Conservation (phyloP, 2,113 vertebrate species). For the Himantopus leucocephalus region DNA sequence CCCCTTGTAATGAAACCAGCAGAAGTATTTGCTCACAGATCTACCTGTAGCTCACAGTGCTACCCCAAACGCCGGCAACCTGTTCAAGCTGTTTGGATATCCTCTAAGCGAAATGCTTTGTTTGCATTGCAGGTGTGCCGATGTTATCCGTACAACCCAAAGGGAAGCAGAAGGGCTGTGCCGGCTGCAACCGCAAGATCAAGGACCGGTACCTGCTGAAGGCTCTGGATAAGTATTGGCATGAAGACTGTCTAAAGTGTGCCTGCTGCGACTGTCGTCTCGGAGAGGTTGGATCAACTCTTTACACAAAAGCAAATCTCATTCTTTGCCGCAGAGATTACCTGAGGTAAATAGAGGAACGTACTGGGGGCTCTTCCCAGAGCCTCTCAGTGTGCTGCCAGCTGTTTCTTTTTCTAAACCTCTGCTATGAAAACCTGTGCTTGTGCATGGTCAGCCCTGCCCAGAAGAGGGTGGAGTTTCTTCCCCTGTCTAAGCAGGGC, state of each 20-base stretch:
- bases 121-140: constrained; percentile 88
- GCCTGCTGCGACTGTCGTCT: constrained; percentile 99
- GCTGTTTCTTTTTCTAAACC: neutral
- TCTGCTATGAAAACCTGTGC: neutral
- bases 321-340: constrained; percentile 99
- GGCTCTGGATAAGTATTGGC: constrained; percentile 99
- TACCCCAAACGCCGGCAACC: neutral
- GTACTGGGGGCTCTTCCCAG: neutral
- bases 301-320: constrained; percentile 99
- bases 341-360: constrained; percentile 86
- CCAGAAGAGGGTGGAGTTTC: neutral
- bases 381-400: neutral
- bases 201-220: constrained; percentile 99
- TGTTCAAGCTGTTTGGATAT: neutral
- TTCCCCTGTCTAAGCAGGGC: neutral
- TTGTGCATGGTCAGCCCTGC: neutral
- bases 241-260: constrained; percentile 98
- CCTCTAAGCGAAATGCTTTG: constrained; percentile 32
- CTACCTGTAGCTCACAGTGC: too few relatives aligned
- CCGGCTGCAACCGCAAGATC: constrained; percentile 99
- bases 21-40: neutral
- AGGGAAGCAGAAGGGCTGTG: constrained; percentile 99
- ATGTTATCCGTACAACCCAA: constrained; percentile 99
- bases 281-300: constrained; percentile 98
- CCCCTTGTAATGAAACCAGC: neutral